Evolutionary conservation across 2,113 vertebrate genomes (phyloP), one percentile per base, ranked within the genome.

Genomic region (Triplophysa tibetana): DNA sequence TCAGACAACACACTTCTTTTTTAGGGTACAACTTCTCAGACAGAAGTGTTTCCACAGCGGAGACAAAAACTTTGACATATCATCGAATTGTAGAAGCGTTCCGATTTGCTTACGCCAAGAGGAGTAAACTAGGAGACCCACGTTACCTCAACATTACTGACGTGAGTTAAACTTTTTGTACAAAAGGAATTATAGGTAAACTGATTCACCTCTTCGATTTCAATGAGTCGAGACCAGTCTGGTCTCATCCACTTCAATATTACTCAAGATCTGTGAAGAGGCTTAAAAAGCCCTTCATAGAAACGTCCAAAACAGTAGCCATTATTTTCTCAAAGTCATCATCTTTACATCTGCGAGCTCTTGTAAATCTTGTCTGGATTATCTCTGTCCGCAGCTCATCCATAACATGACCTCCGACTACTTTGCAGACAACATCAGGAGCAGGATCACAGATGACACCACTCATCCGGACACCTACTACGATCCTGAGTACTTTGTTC

Each of bases 81-180:
- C 97, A 99, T 84, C 95, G 96, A 62, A 96, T 98, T 0, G 83
- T 95, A 14, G 98, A 99, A 83, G 96, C 98, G 10, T 99, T 99
- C 84, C 95, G 97, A 11, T 99, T 99, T 14, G 96, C 96, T 67
- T 99, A 95, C 0, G 97, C 96, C 83, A 98, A 98, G 91, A 95
- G 97, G 84, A 98, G 96, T 84, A 86, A 91, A 77, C 90, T 99
- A 21, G 97, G 95, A 66, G 97, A 99, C 86, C 97, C 97, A 0
- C 93, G 90, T 10, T 99, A 95, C 88, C 90, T 95, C 75, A 85
- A 96, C 77, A 87, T 97, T 52, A 93, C 93, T 2, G 93, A 94
- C 89, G 98, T 99, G 91, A 92, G 86, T 70, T 12, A 5, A 4
- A 8, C 56, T 24, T 2, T 23, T n/a, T 16, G 3, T 16, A 21